Conservation (phyloP, 2,113 vertebrate genomes). For the Eretmochelys imbricata region DNA sequence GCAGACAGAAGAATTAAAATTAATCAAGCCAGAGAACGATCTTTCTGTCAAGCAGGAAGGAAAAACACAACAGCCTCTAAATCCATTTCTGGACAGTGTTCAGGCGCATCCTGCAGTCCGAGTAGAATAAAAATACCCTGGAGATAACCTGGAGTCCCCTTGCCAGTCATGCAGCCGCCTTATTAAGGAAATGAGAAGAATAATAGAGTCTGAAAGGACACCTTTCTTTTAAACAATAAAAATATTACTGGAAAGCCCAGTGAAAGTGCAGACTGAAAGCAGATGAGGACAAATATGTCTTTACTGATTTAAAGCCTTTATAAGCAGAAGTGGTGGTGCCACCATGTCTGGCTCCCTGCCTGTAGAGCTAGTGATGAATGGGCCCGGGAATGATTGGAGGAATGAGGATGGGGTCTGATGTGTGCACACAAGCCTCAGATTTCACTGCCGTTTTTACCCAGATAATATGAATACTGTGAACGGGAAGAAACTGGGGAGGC, state of each 20-base stretch:
- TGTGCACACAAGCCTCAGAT: conserved; percentile 53
- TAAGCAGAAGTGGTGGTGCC: conserved; percentile 78
- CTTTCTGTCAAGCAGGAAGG: neutral
- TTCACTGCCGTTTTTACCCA: conserved; percentile 56
- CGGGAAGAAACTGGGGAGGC: neutral
- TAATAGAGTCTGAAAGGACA: conserved; percentile 55
- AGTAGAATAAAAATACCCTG: neutral
- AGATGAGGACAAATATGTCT: conserved; percentile 56
- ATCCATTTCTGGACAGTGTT: neutral
- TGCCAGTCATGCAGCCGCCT: conserved; percentile 30
- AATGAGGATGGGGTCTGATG: conserved; percentile 64
- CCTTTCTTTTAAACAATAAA: conserved; percentile 65
- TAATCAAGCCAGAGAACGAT: neutral
- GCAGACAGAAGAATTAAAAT: neutral
- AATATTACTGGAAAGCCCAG: conserved; percentile 63
- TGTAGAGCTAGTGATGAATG: conserved; percentile 71
- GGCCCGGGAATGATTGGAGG: conserved; percentile 57
- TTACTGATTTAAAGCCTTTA: conserved; percentile 68
- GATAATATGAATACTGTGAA: conserved; percentile 31
- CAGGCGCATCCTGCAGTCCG: neutral
- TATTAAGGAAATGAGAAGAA: conserved; percentile 56
- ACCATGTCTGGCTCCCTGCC: conserved; percentile 75
- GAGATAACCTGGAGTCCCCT: neutral
- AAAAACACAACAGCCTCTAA: conserved; percentile 6
- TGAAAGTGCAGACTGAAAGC: conserved; percentile 29